phyloP scores from a whole-genome alignment of 2,797 vertebrate genomes.

The Paedocypris micromegethes region DNA sequence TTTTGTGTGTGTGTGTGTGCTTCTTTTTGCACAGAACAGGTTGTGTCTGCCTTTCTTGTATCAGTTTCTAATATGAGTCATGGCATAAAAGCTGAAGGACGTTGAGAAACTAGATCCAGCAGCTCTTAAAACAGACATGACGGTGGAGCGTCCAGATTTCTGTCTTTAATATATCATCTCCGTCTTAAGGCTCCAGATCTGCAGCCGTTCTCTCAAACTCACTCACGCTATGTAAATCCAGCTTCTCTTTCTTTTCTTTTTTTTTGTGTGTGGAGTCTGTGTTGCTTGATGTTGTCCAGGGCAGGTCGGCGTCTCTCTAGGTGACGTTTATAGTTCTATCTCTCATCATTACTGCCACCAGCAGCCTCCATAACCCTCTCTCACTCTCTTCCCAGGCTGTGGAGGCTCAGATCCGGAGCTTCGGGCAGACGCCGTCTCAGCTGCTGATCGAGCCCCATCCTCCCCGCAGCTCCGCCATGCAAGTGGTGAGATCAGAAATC shows the following conservation, averaged over 20 bases:
- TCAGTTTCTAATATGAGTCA: neutral
- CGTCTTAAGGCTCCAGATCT: neutral
- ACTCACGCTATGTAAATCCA: constrained; percentile 9
- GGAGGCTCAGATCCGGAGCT: constrained; percentile 96
- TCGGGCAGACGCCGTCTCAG: constrained; percentile 96
- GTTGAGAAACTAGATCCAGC: neutral
- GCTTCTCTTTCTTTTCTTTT: constrained; percentile 44
- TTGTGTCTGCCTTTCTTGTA: too few species aligned
- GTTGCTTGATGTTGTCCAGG: constrained; percentile 79
- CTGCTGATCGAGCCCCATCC: constrained; percentile 95
- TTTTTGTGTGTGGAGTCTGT: constrained; percentile 58
- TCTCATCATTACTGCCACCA: constrained; percentile 85
- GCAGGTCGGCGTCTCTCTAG: constrained; percentile 70
- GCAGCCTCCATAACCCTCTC: constrained; percentile 64
- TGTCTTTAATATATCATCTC: neutral
- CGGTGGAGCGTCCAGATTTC: neutral
- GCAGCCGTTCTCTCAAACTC: neutral
- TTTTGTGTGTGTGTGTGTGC: too few species aligned
- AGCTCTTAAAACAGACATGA: too few species aligned
- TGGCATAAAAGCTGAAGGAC: constrained; percentile 10
- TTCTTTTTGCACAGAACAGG: too few species aligned
- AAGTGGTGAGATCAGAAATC: constrained; percentile 79
- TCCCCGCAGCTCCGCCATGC: constrained; percentile 95
- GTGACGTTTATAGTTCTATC: constrained; percentile 81
- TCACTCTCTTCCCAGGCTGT: constrained; percentile 74